Percentiles rank a stretch among this genome's conserved stretches.
Conservation (phyloP, 2,113 vertebrate genomes). For the Grus americana region DNA sequence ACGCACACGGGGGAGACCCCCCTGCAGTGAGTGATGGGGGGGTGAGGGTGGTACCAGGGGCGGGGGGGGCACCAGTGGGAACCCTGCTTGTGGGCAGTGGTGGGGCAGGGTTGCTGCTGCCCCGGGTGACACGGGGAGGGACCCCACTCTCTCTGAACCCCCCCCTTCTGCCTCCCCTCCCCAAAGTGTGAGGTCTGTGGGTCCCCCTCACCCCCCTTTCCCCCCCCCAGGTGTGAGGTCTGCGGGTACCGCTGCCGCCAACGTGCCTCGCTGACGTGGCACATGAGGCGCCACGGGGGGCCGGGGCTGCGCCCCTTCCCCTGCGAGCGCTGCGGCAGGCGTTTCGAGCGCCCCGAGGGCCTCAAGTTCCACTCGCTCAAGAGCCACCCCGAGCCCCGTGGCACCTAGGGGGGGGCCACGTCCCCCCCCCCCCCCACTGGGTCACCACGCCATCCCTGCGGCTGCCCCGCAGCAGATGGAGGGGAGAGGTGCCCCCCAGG, state of each 20-base stretch:
- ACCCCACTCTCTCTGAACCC: neutral
- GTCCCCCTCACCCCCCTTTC: neutral
- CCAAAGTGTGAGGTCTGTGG: slow-evolving; percentile 78
- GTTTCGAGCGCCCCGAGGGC: slow-evolving; percentile 90
- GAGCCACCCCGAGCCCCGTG: slow-evolving; percentile 84
- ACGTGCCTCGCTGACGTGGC: slow-evolving; percentile 92
- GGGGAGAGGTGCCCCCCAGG: neutral
- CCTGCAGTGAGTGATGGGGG: slow-evolving; percentile 62
- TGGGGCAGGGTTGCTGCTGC: neutral
- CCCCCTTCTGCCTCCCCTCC: neutral
- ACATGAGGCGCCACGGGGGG: slow-evolving; percentile 91
- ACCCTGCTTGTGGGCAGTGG: neutral
- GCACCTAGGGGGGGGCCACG: neutral
- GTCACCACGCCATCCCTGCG: slow-evolving; percentile 58
- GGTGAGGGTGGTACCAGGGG: too few species aligned
- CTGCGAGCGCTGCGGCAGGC: slow-evolving; percentile 89
- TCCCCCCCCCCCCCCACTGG: neutral
- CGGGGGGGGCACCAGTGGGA: neutral
- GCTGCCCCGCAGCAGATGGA: neutral
- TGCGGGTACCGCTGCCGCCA: slow-evolving; percentile 94
- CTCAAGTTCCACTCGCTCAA: slow-evolving; percentile 93
- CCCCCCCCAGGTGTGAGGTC: slow-evolving; percentile 84
- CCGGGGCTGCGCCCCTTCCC: slow-evolving; percentile 90
- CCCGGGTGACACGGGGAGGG: neutral
- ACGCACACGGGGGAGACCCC: slow-evolving; percentile 86